These are phyloP conservation scores for Catharus bicknelli DNA, from an alignment of 2,113 vertebrate genomes.

Conservation along the genomic window DNA sequence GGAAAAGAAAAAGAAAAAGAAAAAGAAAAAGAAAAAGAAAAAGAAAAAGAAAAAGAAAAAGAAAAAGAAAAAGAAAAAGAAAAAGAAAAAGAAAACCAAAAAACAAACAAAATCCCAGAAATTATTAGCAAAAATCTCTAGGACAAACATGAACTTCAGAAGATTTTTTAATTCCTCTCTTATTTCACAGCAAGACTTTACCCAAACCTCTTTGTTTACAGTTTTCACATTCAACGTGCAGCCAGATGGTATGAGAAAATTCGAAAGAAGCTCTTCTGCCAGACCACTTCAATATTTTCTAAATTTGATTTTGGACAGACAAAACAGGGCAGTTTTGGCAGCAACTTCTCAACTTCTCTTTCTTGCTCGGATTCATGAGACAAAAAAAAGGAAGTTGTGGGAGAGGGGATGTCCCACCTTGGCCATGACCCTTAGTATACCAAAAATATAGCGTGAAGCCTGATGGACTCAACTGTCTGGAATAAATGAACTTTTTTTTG, in stretches of 20 bases:
- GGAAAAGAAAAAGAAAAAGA: too few relatives aligned
- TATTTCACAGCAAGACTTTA: not conserved
- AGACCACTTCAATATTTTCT: conserved; percentile 13
- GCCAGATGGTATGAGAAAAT: conserved; percentile 37
- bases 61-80: too few relatives aligned
- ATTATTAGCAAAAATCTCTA: not conserved
- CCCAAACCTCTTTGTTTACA: not conserved
- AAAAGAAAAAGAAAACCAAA: too few relatives aligned
- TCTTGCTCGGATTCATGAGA: accelerated
- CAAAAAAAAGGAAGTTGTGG: not conserved
- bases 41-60: too few relatives aligned
- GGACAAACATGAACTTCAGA: not conserved
- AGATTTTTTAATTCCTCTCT: not conserved
- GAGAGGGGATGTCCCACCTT: not conserved
- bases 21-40: too few relatives aligned
- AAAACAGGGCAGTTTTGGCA: not conserved
- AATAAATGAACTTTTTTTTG: not conserved
- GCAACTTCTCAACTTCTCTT: conserved; percentile 21
- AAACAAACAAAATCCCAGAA: not conserved
- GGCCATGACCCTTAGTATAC: not conserved
- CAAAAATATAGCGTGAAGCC: not conserved
- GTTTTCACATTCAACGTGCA: not conserved
- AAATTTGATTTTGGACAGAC: conserved; percentile 20
- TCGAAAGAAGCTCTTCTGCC: not conserved
- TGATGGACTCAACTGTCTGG: not conserved